Evolutionary conservation across 2,888 invertebrate genomes (phyloP).

Genomic region (Diarsia dahlii): DNA sequence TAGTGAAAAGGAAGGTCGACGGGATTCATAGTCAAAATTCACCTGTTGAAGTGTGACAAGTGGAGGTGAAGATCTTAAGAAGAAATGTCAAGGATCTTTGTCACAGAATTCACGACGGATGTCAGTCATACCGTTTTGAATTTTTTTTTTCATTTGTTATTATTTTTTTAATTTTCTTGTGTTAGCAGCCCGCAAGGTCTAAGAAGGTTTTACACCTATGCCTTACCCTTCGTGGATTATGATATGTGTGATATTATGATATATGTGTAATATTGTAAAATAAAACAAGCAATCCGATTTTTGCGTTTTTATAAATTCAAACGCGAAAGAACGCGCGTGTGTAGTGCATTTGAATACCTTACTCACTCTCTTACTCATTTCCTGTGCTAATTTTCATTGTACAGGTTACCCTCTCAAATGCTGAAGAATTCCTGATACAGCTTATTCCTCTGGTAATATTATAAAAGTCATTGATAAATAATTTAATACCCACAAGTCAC

Average conservation of each 20-base stretch:
- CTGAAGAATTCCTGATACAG: background rate
- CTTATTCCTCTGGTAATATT: background rate
- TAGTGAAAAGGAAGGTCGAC: constrained; percentile 1
- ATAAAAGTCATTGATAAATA: background rate
- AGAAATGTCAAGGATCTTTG: background rate
- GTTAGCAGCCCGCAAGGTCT: too few species aligned
- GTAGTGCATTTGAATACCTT: too few species aligned
- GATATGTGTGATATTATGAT: too few species aligned
- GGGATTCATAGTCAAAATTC: constrained; percentile 16
- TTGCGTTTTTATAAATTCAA: too few species aligned
- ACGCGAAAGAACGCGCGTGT: too few species aligned
- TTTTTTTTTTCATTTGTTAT: too few species aligned
- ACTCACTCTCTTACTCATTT: too few species aligned
- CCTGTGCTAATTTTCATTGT: background rate
- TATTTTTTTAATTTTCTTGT: too few species aligned
- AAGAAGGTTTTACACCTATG: background rate
- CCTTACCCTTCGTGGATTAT: background rate
- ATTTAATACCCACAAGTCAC: background rate
- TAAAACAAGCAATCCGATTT: background rate
- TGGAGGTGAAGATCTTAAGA: background rate
- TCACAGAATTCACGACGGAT: background rate
- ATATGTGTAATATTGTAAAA: background rate
- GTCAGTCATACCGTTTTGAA: background rate
- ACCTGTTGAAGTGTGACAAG: constrained; percentile 7
- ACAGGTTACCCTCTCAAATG: background rate